phyloP scores from a whole-genome alignment of 2,113 vertebrate species.

The Empidonax alnorum region DNA sequence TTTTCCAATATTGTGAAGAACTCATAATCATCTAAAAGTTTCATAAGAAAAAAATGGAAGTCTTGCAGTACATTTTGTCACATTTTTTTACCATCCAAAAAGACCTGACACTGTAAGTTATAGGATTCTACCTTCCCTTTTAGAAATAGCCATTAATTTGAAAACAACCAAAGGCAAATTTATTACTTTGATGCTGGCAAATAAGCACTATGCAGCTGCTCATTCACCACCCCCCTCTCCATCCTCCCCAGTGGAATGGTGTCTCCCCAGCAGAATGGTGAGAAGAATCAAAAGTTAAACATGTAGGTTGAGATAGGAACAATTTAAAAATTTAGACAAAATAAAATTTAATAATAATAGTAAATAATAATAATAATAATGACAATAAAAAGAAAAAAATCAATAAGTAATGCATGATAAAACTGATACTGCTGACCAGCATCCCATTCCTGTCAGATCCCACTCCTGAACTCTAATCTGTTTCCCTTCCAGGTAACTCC shows the following conservation, averaged over 20 bases:
- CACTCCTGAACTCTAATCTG: neutral
- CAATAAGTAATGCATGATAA: neutral
- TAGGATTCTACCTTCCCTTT: constrained; percentile 11
- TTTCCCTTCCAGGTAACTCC: rapidly evolving
- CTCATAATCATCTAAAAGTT: neutral
- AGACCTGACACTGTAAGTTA: neutral
- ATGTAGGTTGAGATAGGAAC: neutral
- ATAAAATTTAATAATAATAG: neutral
- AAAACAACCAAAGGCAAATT: neutral
- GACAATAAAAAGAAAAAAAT: too few species aligned
- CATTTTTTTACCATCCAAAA: neutral
- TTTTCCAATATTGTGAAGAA: neutral
- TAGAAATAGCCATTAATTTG: neutral
- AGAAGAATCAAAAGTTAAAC: neutral
- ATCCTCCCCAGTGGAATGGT: neutral
- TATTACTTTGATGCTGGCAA: neutral
- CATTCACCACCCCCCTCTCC: neutral
- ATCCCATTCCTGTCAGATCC: neutral
- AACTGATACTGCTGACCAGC: neutral
- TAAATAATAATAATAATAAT: neutral
- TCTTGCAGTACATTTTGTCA: neutral
- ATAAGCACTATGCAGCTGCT: neutral
- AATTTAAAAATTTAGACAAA: neutral
- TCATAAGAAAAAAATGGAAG: neutral
- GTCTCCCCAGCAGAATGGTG: too few species aligned